phyloP scores from a whole-genome alignment of 2,888 invertebrate genomes.

The Trachelus tabidus region DNA sequence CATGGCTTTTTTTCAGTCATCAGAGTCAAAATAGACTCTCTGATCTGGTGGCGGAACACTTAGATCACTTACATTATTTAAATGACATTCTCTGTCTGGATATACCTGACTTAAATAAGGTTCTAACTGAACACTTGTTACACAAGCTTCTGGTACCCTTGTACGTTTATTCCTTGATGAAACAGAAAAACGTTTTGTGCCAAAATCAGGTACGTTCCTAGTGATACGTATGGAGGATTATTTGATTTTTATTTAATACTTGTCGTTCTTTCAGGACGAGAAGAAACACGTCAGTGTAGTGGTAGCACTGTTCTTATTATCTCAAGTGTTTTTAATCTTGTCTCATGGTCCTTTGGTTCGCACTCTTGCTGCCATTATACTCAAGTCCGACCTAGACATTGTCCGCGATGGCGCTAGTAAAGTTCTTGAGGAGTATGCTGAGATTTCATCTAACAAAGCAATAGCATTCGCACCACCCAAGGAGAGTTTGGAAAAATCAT shows the following conservation, averaged over 20 bases:
- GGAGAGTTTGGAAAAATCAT: constrained; percentile 81
- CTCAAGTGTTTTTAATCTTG: constrained; percentile 95
- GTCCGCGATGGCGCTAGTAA: constrained; percentile 77
- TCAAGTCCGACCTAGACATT: constrained; percentile 82
- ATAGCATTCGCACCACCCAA: constrained; percentile 78
- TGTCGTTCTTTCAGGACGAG: constrained; percentile 48
- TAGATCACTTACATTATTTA: constrained; percentile 96
- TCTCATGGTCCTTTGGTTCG: constrained; percentile 92
- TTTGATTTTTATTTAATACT: not conserved
- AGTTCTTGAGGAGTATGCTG: constrained; percentile 75
- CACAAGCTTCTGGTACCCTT: constrained; percentile 93
- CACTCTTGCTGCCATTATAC: constrained; percentile 88
- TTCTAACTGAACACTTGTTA: constrained; percentile 92
- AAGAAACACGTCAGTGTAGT: constrained; percentile 76
- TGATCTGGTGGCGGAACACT: constrained; percentile 95
- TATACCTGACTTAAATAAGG: constrained; percentile 92
- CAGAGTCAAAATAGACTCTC: constrained; percentile 90
- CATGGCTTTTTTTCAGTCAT: constrained; percentile 74
- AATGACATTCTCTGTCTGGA: constrained; percentile 95
- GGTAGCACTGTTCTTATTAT: constrained; percentile 89
- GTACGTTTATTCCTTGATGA: constrained; percentile 90
- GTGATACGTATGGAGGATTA: not conserved
- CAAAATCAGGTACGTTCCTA: constrained; percentile 65
- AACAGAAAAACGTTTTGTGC: constrained; percentile 48
- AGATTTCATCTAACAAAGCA: constrained; percentile 65